Percentiles rank a stretch among this genome's conserved stretches.
Evolutionary conservation across 1,140 invertebrate species (phyloP).

Genomic region (Ylistrum balloti): DNA sequence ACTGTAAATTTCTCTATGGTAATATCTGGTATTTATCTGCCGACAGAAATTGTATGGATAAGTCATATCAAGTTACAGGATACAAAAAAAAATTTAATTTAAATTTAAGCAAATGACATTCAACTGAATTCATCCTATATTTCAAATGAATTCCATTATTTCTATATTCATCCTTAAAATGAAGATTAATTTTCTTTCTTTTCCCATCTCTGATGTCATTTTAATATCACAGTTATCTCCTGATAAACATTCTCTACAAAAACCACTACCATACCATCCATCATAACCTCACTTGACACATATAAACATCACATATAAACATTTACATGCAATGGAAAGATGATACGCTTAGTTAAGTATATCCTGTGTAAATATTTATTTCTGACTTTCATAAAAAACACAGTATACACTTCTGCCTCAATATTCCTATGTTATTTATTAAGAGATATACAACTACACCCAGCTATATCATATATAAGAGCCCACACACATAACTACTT

Average conservation of each 20-base stretch:
- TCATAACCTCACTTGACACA: not conserved
- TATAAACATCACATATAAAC: not conserved
- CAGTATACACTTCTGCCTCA: not conserved
- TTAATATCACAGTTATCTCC: not conserved
- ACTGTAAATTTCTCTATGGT: too few relatives aligned
- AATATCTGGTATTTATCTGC: too few relatives aligned
- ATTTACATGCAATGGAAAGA: slow-evolving; percentile 7
- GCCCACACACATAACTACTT: not conserved
- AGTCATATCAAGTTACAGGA: too few relatives aligned
- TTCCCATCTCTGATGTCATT: too few relatives aligned
- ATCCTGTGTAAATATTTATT: not conserved
- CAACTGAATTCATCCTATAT: too few relatives aligned
- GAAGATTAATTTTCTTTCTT: too few relatives aligned
- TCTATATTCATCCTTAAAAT: too few relatives aligned
- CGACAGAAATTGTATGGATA: too few relatives aligned
- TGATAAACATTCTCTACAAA: not conserved
- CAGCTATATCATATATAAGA: not conserved
- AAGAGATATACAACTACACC: not conserved
- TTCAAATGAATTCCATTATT: too few relatives aligned
- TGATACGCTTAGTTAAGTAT: not conserved
- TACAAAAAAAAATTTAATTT: too few relatives aligned
- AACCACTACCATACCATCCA: not conserved
- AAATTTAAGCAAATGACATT: too few relatives aligned
- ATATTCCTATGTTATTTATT: not conserved
- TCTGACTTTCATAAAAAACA: not conserved